Conservation (phyloP, 2,888 invertebrate genomes). For the Conomelus anceps region DNA sequence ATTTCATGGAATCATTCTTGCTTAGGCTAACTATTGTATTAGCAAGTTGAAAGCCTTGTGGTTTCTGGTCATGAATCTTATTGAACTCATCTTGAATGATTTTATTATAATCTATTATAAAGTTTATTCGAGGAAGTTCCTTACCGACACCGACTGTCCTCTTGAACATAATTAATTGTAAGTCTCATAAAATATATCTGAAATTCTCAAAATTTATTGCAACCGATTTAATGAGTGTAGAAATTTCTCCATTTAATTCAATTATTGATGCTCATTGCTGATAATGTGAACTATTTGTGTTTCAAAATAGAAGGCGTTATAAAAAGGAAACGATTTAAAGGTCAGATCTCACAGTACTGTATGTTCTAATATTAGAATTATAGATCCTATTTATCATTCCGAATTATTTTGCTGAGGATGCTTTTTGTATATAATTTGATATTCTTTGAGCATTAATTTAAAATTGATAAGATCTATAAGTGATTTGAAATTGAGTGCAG, state of each 20-base stretch:
- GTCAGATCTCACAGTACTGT: background rate
- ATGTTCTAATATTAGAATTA: background rate
- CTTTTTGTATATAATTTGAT: background rate
- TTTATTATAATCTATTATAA: no score
- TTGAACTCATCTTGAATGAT: no score
- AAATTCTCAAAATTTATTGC: background rate
- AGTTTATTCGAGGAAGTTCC: no score
- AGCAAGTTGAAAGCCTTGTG: no score
- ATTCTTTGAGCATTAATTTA: background rate
- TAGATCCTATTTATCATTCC: background rate
- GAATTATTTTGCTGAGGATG: background rate
- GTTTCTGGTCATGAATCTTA: no score
- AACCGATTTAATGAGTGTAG: no score
- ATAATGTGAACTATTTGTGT: background rate
- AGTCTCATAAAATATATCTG: no score
- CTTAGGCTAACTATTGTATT: no score
- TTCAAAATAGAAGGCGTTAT: background rate
- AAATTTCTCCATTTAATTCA: background rate
- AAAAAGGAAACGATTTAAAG: background rate
- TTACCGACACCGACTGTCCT: no score
- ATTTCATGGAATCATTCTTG: no score
- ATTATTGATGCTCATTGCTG: background rate
- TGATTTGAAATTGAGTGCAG: background rate
- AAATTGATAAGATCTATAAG: background rate
- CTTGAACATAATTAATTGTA: no score